These are phyloP conservation scores for Enteromius anoplus DNA, from an alignment of 2,797 vertebrate genomes.

Conservation along the genomic window DNA sequence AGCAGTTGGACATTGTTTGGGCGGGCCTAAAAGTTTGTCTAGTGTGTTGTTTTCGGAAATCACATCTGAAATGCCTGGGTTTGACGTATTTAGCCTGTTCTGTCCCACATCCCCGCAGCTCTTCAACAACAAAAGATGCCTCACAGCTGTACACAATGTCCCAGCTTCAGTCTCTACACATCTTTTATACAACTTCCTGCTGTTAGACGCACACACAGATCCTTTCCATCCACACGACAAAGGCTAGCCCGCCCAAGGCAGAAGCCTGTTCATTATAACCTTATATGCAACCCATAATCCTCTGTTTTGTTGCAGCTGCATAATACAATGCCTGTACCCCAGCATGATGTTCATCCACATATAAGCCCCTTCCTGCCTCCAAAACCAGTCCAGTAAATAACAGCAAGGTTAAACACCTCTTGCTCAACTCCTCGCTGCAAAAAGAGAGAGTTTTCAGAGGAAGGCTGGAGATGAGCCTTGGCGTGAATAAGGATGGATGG, in stretches of 20 bases:
- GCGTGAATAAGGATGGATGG: slow-evolving; percentile 74
- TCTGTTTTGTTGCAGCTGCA: slow-evolving; percentile 26
- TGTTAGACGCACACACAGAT: not conserved
- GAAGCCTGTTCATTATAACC: slow-evolving; percentile 25
- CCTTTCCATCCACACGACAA: slow-evolving; percentile 14
- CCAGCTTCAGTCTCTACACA: not conserved
- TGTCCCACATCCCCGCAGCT: not conserved
- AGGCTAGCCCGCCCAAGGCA: not conserved
- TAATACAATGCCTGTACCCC: slow-evolving; percentile 15
- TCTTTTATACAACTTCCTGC: slow-evolving; percentile 15
- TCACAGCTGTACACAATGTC: slow-evolving; percentile 32
- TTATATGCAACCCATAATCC: slow-evolving; percentile 29
- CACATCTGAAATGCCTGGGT: slow-evolving; percentile 6
- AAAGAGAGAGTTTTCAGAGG: slow-evolving; percentile 1
- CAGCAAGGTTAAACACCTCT: slow-evolving; percentile 58
- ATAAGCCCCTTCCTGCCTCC: slow-evolving; percentile 45
- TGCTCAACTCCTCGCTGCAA: slow-evolving; percentile 15
- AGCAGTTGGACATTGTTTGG: not conserved
- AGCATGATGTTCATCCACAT: slow-evolving; percentile 8
- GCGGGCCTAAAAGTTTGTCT: not conserved
- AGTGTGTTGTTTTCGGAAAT: not conserved
- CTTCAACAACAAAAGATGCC: slow-evolving; percentile 26
- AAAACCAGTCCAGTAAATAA: slow-evolving; percentile 47
- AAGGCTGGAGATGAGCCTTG: slow-evolving; percentile 58
- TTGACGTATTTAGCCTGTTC: slow-evolving; percentile 16